A percentile compares a stretch with the other conserved stretches of the same genome.
phyloP scores from a whole-genome alignment of 2,888 invertebrate species.

The Parelbella ahira region DNA sequence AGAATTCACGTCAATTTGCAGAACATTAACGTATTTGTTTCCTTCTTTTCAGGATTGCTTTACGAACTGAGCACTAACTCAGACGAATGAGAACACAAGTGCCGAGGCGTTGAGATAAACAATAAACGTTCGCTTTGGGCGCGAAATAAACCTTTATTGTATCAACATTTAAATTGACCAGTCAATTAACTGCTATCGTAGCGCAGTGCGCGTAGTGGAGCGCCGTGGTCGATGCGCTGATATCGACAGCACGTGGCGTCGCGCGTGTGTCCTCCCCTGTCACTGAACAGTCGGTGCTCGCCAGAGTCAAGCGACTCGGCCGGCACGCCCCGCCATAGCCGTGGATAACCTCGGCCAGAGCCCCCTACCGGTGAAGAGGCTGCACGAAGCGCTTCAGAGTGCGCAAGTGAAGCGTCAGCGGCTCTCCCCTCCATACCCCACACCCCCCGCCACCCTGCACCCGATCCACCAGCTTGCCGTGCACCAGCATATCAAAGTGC shows the following conservation, averaged over 20 bases:
- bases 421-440: conserved; percentile 81
- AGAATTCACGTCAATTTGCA: neutral
- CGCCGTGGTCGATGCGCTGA: conserved; percentile 56
- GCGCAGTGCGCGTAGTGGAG: conserved; percentile 49
- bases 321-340: conserved; percentile 77
- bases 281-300: conserved; percentile 74
- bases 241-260: conserved; percentile 60
- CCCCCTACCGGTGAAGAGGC: conserved; percentile 80
- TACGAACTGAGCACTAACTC: conserved; percentile 59
- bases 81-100: conserved; percentile 59
- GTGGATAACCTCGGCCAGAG: conserved; percentile 80
- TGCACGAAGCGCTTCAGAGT: conserved; percentile 82
- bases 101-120: conserved; percentile 50
- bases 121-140: conserved; percentile 47
- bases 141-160: conserved; percentile 37
- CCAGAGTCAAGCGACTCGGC: conserved; percentile 79
- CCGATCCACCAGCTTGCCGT: conserved; percentile 72
- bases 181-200: conserved; percentile 49
- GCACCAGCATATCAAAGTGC: conserved; percentile 74
- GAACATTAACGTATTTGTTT: conserved; percentile 34
- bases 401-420: conserved; percentile 82
- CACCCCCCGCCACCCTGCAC: conserved; percentile 67
- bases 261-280: conserved; percentile 65
- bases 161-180: conserved; percentile 37
- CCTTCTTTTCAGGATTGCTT: conserved; percentile 67